Conservation (phyloP, 2,888 invertebrate species). For the Acronicta psi region DNA sequence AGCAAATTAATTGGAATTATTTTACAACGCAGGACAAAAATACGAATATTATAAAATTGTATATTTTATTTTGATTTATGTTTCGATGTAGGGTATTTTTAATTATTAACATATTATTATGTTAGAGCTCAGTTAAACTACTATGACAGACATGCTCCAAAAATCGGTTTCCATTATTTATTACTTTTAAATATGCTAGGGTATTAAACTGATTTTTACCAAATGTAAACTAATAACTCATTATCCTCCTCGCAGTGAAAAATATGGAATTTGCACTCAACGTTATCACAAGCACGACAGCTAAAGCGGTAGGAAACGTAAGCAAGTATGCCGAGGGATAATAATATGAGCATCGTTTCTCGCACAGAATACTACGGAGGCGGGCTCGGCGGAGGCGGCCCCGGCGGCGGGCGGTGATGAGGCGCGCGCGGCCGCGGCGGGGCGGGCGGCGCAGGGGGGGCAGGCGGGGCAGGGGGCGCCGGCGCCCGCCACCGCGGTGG, state of each 20-base stretch:
- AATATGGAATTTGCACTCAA: slow-evolving; percentile 5
- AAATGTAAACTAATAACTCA: neutral
- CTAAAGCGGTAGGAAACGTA: neutral
- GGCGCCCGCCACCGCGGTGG: slow-evolving; percentile 54
- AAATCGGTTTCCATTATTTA: neutral
- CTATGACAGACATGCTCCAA: neutral
- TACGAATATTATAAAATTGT: no score
- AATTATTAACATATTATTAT: neutral
- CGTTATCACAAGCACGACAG: slow-evolving; percentile 21
- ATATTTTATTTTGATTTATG: no score
- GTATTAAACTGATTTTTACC: neutral
- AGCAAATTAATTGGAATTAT: no score
- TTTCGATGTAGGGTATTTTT: no score
- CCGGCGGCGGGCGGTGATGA: slow-evolving; percentile 69
- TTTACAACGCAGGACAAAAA: no score
- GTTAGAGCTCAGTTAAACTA: neutral
- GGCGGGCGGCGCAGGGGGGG: slow-evolving; percentile 54
- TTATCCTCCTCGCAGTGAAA: slow-evolving; percentile 2
- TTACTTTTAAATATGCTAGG: neutral
- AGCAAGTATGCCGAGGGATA: neutral
- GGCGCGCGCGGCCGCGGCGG: slow-evolving; percentile 56
- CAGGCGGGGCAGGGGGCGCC: slow-evolving; percentile 52
- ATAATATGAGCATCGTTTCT: slow-evolving; percentile 29
- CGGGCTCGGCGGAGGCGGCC: slow-evolving; percentile 82
- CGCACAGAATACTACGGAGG: slow-evolving; percentile 86